Percentiles rank a stretch among this genome's conserved stretches.
Evolutionary conservation across 2,113 vertebrate genomes (phyloP).

Genomic region (Propithecus coquereli): DNA sequence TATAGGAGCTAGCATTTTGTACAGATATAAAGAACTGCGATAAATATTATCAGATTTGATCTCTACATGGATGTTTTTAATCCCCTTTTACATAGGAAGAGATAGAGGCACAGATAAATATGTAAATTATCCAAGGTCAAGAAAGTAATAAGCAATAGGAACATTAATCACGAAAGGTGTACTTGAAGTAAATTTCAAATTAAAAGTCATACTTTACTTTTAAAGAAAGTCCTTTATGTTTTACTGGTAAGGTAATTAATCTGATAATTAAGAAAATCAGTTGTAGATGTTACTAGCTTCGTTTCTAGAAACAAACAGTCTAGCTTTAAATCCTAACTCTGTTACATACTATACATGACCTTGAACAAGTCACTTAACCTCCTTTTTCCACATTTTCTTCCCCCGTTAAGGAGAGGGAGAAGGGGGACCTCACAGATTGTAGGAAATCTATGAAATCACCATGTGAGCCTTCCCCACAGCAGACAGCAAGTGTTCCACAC

Average conservation of each 20-base stretch:
- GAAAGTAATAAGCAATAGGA: neutral
- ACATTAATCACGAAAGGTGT: neutral
- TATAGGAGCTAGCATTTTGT: conserved; percentile 12
- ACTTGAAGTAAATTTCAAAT: neutral
- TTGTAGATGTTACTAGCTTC: neutral
- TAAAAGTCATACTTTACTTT: neutral
- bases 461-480: neutral
- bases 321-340: neutral
- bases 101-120: neutral
- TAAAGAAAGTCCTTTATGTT: neutral
- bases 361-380: neutral
- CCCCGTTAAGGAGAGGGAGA: neutral
- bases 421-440: neutral
- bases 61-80: conserved; percentile 37
- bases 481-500: neutral
- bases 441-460: conserved; percentile 12
- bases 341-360: neutral
- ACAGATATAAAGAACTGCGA: neutral
- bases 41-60: conserved; percentile 38
- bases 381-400: neutral
- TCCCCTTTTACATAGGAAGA: neutral
- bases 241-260: neutral
- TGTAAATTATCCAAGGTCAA: neutral
- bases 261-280: neutral
- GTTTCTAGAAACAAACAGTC: neutral